Conservation (phyloP, 2,888 invertebrate genomes). For the Andrena fulva region DNA sequence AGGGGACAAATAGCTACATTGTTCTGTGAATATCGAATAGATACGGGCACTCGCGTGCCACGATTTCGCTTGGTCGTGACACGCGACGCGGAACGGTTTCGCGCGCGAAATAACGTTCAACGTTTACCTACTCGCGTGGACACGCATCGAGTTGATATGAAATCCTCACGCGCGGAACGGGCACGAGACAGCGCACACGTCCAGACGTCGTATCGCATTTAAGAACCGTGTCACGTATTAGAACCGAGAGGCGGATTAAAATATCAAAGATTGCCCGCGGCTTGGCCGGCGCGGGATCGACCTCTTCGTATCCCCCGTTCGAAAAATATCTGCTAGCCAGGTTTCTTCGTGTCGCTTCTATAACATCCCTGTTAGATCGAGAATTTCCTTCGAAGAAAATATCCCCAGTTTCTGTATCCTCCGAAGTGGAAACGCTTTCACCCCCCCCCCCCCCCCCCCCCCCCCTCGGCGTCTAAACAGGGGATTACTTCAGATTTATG, state of each 20-base stretch:
- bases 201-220: slow-evolving; percentile 52
- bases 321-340: background rate
- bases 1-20: slow-evolving; percentile 32
- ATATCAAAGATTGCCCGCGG: slow-evolving; percentile 77
- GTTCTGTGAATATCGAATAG: background rate
- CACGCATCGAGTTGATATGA: slow-evolving; percentile 28
- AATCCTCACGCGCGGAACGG: slow-evolving; percentile 37
- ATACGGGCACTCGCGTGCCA: slow-evolving; percentile 8
- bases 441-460: too few relatives aligned
- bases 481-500: too few relatives aligned
- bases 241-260: slow-evolving; percentile 74
- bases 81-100: slow-evolving; percentile 38
- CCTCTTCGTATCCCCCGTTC: background rate
- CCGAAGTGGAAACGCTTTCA: too few relatives aligned
- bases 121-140: slow-evolving; percentile 22
- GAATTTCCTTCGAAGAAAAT: background rate
- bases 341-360: too few relatives aligned
- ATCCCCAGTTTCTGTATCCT: too few relatives aligned
- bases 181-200: slow-evolving; percentile 45
- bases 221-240: slow-evolving; percentile 66
- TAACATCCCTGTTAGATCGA: too few relatives aligned
- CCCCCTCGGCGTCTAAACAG: too few relatives aligned
- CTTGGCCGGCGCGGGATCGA: background rate
- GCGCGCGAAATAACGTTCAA: slow-evolving; percentile 22
- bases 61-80: background rate